Evolutionary conservation across 2,888 invertebrate genomes (phyloP).

Genomic region (Opisthograptis luteolata): DNA sequence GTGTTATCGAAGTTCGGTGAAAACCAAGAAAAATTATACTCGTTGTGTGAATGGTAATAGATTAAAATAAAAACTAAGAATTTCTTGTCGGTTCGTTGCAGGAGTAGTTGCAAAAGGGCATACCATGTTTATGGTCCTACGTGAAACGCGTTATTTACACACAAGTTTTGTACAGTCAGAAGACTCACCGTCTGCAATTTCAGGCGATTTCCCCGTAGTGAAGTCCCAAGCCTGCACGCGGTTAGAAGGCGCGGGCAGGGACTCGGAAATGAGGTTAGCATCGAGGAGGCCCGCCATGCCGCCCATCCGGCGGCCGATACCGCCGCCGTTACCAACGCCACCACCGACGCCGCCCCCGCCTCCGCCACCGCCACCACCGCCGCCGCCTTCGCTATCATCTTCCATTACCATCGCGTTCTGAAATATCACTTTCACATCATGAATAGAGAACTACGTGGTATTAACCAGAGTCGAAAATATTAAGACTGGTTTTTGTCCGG

Average conservation of each 20-base stretch:
- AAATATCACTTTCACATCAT: not conserved
- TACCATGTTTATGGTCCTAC: too few relatives aligned
- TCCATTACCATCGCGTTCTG: constrained; percentile 81
- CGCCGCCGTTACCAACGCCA: constrained; percentile 31
- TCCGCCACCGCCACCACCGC: constrained; percentile 25
- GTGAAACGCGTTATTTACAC: too few relatives aligned
- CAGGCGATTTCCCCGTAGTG: constrained; percentile 87
- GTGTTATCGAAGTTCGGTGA: too few relatives aligned
- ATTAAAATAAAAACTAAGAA: too few relatives aligned
- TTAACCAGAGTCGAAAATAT: not conserved
- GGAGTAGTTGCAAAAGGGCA: too few relatives aligned
- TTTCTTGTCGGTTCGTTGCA: too few relatives aligned
- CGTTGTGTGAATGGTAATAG: too few relatives aligned
- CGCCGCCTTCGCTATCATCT: constrained; percentile 54
- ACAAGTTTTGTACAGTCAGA: not conserved
- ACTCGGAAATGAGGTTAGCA: constrained; percentile 76
- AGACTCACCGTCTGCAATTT: constrained; percentile 88
- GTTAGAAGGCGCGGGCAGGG: constrained; percentile 88
- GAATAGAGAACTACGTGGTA: not conserved
- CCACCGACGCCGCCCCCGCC: constrained; percentile 26
- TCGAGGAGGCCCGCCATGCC: constrained; percentile 73
- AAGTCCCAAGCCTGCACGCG: constrained; percentile 95
- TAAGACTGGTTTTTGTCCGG: too few relatives aligned
- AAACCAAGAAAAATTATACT: too few relatives aligned
- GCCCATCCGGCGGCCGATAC: constrained; percentile 56